These are phyloP conservation scores for Aphis gossypii DNA, from an alignment of 1,140 invertebrate species.

Conservation along the genomic window DNA sequence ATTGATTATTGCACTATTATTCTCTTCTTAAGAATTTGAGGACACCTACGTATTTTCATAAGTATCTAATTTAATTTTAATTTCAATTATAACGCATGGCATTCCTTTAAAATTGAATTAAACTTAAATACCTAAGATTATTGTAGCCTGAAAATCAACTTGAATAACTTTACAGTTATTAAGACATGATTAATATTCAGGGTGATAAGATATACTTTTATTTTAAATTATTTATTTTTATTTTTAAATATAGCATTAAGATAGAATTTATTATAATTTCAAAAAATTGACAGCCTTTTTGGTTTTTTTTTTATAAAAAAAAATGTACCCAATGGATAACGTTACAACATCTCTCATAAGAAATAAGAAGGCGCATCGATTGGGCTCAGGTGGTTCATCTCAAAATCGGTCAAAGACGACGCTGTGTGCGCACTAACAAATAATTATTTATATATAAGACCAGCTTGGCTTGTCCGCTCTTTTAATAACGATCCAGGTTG, in stretches of 20 bases:
- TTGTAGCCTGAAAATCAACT: neutral
- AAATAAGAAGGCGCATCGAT: neutral
- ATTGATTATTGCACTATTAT: too few species aligned
- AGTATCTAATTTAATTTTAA: neutral
- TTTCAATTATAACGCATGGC: neutral
- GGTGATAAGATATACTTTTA: neutral
- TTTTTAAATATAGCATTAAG: neutral
- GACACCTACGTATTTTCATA: neutral
- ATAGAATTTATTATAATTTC: neutral
- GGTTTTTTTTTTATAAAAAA: neutral
- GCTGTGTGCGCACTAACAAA: constrained; percentile 34
- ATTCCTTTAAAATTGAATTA: neutral
- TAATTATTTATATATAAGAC: constrained; percentile 54
- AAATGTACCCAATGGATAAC: neutral
- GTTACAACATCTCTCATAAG: neutral
- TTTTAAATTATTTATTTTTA: neutral
- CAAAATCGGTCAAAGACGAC: constrained; percentile 26
- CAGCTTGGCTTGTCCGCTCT: constrained; percentile 44
- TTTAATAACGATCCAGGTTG: constrained; percentile 57
- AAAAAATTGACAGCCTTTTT: neutral
- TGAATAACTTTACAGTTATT: neutral
- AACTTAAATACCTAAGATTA: neutral
- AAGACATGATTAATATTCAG: neutral
- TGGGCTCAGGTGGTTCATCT: constrained; percentile 51
- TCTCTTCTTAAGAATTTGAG: too few species aligned